phyloP scores from a whole-genome alignment of 92 coral and sea anemone genomes.

The Micromussa lordhowensis region DNA sequence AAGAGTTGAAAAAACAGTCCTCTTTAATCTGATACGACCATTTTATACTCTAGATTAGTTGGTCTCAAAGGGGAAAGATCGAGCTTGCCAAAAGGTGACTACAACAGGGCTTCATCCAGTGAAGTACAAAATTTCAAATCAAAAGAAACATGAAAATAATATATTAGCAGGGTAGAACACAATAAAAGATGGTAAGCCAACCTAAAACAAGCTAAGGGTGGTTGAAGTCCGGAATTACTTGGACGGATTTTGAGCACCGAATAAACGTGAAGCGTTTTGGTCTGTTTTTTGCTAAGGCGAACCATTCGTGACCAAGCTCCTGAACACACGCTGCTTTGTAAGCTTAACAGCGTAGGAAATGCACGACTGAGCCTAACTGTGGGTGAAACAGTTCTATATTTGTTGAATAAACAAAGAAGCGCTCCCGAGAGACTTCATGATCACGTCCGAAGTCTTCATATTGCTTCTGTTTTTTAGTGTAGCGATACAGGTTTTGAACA shows the following conservation, averaged over 20 bases:
- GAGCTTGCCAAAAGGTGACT: neutral
- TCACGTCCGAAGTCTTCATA: conserved; percentile 18
- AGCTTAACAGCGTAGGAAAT: conserved; percentile 9
- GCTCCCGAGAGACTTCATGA: neutral
- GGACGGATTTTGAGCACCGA: neutral
- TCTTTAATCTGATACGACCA: neutral
- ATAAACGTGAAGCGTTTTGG: neutral
- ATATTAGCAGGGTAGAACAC: neutral
- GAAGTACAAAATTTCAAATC: neutral
- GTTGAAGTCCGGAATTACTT: neutral
- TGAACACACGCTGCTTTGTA: conserved; percentile 7
- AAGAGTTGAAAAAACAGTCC: neutral
- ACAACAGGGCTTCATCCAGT: neutral
- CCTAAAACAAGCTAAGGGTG: neutral
- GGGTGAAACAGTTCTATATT: conserved; percentile 16
- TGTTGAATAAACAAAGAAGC: conserved; percentile 32
- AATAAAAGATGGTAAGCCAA: neutral
- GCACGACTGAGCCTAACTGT: neutral
- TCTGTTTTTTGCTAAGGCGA: neutral
- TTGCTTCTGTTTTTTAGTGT: neutral
- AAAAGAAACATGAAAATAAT: neutral
- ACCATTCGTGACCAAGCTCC: neutral
- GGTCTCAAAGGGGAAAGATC: neutral
- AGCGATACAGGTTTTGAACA: neutral
- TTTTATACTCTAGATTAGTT: too few species aligned